Percentiles rank a stretch among this genome's conserved stretches.
Evolutionary conservation across 2,113 vertebrate species (phyloP).

Genomic region (Chitala chitala): DNA sequence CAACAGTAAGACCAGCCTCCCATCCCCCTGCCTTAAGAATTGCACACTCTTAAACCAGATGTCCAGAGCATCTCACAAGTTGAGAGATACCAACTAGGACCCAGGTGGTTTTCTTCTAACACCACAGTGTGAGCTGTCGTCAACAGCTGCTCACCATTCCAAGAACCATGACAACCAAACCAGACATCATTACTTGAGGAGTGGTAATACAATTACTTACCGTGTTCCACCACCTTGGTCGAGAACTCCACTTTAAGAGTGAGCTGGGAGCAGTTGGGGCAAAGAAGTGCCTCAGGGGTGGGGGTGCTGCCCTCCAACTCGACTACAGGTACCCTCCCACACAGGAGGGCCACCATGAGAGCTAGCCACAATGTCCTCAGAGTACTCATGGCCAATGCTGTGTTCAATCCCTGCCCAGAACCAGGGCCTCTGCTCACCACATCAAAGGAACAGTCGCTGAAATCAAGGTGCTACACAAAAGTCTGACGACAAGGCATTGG

Average conservation of each 20-base stretch:
- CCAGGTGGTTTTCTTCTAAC: no score
- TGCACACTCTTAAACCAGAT: no score
- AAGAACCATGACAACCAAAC: no score
- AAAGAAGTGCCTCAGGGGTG: constrained; percentile 51
- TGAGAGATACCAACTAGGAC: no score
- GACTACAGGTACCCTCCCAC: constrained; percentile 67
- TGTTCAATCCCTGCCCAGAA: constrained; percentile 41
- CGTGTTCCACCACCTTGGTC: constrained; percentile 83
- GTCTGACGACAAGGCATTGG: constrained; percentile 43
- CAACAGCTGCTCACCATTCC: no score
- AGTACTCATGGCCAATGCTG: constrained; percentile 65
- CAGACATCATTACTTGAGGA: background rate
- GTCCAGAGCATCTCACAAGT: no score
- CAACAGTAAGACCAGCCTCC: background rate
- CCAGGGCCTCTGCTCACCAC: constrained; percentile 9
- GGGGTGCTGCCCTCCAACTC: constrained; percentile 52
- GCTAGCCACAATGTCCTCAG: constrained; percentile 68
- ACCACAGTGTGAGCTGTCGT: no score
- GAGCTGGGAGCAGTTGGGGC: constrained; percentile 77
- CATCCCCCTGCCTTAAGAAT: no score
- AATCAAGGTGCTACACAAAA: background rate
- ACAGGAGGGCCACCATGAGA: constrained; percentile 69
- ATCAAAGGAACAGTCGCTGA: constrained; percentile 24
- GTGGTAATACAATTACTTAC: constrained; percentile 57
- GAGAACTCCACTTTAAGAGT: constrained; percentile 88